Conservation (phyloP, 2,888 invertebrate genomes). For the Sialis lutaria region DNA sequence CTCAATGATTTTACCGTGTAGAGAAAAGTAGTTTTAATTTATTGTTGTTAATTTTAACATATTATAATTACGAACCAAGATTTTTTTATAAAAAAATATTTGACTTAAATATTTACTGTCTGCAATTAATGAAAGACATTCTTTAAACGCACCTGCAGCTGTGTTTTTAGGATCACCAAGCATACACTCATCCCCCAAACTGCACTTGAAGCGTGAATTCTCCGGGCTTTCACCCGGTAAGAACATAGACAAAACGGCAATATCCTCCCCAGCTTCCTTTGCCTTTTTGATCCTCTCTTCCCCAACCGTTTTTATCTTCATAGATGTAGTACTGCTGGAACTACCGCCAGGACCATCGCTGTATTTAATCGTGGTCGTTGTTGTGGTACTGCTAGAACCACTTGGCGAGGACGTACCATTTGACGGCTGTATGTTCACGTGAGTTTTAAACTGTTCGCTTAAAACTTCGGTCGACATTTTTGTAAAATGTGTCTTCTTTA, state of each 20-base stretch:
- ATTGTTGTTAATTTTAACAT: too few species aligned
- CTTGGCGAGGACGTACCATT: not conserved
- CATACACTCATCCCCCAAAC: slow-evolving; percentile 53
- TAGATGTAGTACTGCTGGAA: slow-evolving; percentile 22
- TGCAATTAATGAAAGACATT: too few species aligned
- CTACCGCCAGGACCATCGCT: slow-evolving; percentile 6
- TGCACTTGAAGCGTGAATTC: slow-evolving; percentile 58
- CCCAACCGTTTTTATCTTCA: slow-evolving; percentile 66
- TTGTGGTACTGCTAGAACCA: not conserved
- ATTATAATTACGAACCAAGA: too few species aligned
- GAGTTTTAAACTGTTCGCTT: slow-evolving; percentile 60
- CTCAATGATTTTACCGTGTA: too few species aligned
- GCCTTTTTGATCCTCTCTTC: slow-evolving; percentile 64
- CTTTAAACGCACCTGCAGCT: slow-evolving; percentile 45
- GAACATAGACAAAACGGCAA: slow-evolving; percentile 74
- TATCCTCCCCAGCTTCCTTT: slow-evolving; percentile 70
- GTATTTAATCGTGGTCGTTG: slow-evolving; percentile 4
- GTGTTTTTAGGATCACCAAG: slow-evolving; percentile 62
- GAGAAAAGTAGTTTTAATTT: too few species aligned
- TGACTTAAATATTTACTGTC: too few species aligned
- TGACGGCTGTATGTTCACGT: slow-evolving; percentile 22
- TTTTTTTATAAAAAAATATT: too few species aligned
- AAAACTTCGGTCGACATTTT: slow-evolving; percentile 59
- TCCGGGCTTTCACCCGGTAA: slow-evolving; percentile 45
- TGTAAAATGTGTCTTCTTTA: slow-evolving; percentile 1